A percentile compares a stretch with the other conserved stretches of the same genome.
These are phyloP conservation scores for Dysmachus trigonus DNA, from an alignment of 2,888 invertebrate species.

Conservation along the genomic window DNA sequence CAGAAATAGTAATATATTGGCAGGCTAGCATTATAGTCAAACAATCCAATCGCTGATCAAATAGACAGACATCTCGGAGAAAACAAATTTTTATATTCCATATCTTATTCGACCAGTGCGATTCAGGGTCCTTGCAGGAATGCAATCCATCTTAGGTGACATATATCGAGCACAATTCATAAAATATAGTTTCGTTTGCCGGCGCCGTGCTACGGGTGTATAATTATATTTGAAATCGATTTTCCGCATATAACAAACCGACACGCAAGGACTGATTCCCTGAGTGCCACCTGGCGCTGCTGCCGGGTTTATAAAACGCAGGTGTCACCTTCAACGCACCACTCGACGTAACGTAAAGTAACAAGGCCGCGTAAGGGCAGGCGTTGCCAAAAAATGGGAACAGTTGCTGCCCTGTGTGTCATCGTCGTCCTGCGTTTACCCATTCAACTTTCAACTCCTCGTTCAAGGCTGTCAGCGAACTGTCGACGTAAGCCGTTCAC, in stretches of 20 bases:
- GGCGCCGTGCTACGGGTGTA: too few species aligned
- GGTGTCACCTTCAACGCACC: background rate
- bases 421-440: background rate
- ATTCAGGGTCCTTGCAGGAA: background rate
- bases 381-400: background rate
- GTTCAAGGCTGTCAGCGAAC: background rate
- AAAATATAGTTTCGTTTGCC: background rate
- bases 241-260: background rate
- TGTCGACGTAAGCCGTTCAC: background rate
- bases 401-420: background rate
- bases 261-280: background rate
- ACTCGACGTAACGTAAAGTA: background rate
- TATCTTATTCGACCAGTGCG: background rate
- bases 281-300: background rate
- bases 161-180: background rate
- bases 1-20: too few species aligned
- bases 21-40: background rate
- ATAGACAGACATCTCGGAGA: background rate
- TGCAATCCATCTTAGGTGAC: background rate
- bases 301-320: background rate
- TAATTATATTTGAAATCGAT: too few species aligned
- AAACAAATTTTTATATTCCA: background rate
- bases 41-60: background rate
- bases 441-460: background rate
- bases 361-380: background rate